A percentile compares a stretch with the other conserved stretches of the same genome.
Evolutionary conservation across 1,140 invertebrate species (phyloP).

Genomic region (Holotrichia oblita): DNA sequence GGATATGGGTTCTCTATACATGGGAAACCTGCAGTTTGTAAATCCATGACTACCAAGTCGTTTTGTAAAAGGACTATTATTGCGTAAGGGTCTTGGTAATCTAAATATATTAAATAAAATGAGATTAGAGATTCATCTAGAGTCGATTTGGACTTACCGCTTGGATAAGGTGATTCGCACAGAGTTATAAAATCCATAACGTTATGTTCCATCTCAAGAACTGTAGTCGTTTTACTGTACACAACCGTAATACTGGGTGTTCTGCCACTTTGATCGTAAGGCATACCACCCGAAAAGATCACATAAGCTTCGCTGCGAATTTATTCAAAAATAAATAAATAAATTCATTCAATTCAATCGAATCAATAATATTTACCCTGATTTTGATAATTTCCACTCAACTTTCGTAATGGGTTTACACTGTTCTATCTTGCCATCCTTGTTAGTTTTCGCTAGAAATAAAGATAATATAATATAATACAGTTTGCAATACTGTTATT

Average conservation of each 20-base stretch:
- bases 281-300: slow-evolving; percentile 95
- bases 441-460: slow-evolving; percentile 82
- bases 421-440: slow-evolving; percentile 85
- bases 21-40: slow-evolving; percentile 93
- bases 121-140: too few species aligned
- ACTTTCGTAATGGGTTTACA: slow-evolving; percentile 95
- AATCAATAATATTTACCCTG: slow-evolving; percentile 79
- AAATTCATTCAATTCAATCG: too few species aligned
- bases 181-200: slow-evolving; percentile 97
- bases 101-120: slow-evolving; percentile 66
- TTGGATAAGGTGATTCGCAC: slow-evolving; percentile 92
- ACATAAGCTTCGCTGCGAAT: slow-evolving; percentile 82
- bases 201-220: slow-evolving; percentile 98
- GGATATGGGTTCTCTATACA: slow-evolving; percentile 99
- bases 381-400: slow-evolving; percentile 91
- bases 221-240: slow-evolving; percentile 93
- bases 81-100: slow-evolving; percentile 96
- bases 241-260: slow-evolving; percentile 97
- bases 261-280: slow-evolving; percentile 86
- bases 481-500: too few species aligned
- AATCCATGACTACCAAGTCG: slow-evolving; percentile 97
- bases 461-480: neutral
- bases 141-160: slow-evolving; percentile 82
- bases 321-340: neutral
- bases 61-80: slow-evolving; percentile 97